These are phyloP conservation scores for Drosophila lacertosa DNA, from an alignment of 1,140 invertebrate species.

Conservation along the genomic window DNA sequence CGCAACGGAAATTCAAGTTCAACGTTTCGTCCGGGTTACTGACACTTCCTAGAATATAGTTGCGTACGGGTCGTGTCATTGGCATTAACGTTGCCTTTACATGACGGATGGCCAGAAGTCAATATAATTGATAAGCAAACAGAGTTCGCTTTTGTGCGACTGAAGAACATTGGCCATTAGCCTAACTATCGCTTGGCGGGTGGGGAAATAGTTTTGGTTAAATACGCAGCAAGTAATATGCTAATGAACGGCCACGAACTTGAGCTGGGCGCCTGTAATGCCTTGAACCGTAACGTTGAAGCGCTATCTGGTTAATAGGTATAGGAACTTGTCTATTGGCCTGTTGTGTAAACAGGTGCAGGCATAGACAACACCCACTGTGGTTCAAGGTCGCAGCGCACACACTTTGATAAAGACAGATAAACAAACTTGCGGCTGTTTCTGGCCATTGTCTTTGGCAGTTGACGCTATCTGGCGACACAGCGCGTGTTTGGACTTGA, in stretches of 20 bases:
- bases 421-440: conserved; percentile 27
- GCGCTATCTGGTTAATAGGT: conserved; percentile 26
- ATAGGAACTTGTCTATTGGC: conserved; percentile 57
- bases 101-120: conserved; percentile 22
- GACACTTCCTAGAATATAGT: conserved; percentile 53
- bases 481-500: conserved; percentile 34
- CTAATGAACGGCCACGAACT: conserved; percentile 79
- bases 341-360: conserved; percentile 62
- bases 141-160: conserved; percentile 4
- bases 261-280: conserved; percentile 58
- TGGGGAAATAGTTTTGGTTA: conserved; percentile 30
- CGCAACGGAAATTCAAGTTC: conserved; percentile 67
- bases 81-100: conserved; percentile 19
- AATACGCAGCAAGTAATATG: conserved; percentile 54
- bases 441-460: conserved; percentile 24
- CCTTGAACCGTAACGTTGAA: conserved; percentile 49
- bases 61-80: conserved; percentile 49
- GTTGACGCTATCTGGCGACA: conserved; percentile 18
- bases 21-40: conserved; percentile 72
- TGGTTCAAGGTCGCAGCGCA: conserved; percentile 66
- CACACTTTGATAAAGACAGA: conserved; percentile 24
- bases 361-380: conserved; percentile 44
- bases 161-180: conserved; percentile 56
- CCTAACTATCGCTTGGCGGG: conserved; percentile 49
- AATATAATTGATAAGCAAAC: conserved; percentile 72